phyloP scores from a whole-genome alignment of 1,140 invertebrate genomes.

The Drosophila malerkotliana region DNA sequence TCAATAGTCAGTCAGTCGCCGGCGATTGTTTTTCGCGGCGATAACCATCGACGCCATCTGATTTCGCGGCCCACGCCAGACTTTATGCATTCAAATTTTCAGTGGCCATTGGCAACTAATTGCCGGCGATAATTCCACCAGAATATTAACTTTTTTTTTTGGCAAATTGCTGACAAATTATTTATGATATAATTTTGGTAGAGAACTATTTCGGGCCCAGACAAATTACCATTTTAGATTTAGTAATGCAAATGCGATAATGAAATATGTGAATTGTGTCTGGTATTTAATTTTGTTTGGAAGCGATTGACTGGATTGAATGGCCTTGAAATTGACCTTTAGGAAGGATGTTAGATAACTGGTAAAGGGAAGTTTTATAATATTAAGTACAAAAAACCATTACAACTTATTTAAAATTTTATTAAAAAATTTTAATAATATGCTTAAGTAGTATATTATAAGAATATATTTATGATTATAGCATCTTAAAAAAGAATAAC shows the following conservation, averaged over 20 bases:
- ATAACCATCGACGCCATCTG: conserved; percentile 59
- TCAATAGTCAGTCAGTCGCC: conserved; percentile 46
- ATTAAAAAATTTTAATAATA: too few relatives aligned
- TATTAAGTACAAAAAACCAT: too few relatives aligned
- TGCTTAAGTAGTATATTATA: too few relatives aligned
- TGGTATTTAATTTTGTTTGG: conserved; percentile 38
- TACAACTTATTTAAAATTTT: too few relatives aligned
- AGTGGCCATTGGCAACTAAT: conserved; percentile 71
- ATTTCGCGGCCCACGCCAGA: conserved; percentile 31
- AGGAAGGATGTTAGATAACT: not conserved
- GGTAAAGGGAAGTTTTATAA: not conserved
- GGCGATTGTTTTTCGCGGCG: conserved; percentile 57
- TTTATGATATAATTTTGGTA: conserved; percentile 60
- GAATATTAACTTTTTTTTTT: conserved; percentile 26
- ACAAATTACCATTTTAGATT: conserved; percentile 51
- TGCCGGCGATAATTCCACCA: conserved; percentile 58
- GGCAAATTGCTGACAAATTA: conserved; percentile 77
- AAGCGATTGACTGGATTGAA: conserved; percentile 11
- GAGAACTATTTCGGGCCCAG: conserved; percentile 49
- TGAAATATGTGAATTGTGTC: conserved; percentile 56
- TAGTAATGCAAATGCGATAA: conserved; percentile 51
- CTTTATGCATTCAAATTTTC: conserved; percentile 52
- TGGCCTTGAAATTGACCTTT: conserved; percentile 11
- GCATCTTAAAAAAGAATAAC: not conserved
- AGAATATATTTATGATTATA: too few relatives aligned